Percentiles rank a stretch among this genome's conserved stretches.
Evolutionary conservation across 2,888 invertebrate species (phyloP).

Genomic region (Trachelus tabidus): DNA sequence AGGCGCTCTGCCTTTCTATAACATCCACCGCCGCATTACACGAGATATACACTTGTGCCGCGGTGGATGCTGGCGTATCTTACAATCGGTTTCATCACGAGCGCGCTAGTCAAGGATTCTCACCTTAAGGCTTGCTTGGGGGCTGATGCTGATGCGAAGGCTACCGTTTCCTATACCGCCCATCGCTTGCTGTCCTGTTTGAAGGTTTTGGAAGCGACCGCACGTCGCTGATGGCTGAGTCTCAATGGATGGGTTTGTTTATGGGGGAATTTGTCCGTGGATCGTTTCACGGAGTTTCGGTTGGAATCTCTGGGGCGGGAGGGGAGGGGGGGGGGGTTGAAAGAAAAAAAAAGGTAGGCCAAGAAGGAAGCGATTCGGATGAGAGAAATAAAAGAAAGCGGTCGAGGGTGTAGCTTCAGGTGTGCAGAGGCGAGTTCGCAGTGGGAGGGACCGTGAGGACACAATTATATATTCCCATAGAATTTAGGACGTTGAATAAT

Average conservation of each 20-base stretch:
- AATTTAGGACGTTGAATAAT: conserved; percentile 60
- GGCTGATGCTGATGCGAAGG: neutral
- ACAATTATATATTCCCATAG: conserved; percentile 41
- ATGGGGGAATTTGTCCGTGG: neutral
- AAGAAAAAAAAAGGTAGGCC: neutral
- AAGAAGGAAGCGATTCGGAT: neutral
- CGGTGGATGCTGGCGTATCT: conserved; percentile 46
- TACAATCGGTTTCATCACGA: conserved; percentile 54
- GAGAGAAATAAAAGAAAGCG: neutral
- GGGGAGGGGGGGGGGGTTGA: neutral
- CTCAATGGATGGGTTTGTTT: neutral
- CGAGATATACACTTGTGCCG: conserved; percentile 51
- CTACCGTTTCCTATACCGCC: neutral
- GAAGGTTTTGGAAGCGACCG: conserved; percentile 15
- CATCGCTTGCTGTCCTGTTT: conserved; percentile 11
- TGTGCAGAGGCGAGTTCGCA: neutral
- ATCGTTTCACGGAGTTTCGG: neutral
- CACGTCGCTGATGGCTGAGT: conserved; percentile 22
- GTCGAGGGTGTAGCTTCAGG: conserved; percentile 1
- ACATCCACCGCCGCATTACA: conserved; percentile 40
- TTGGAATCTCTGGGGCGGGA: neutral
- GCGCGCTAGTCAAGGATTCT: conserved; percentile 22
- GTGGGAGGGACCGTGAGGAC: neutral
- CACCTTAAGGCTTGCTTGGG: conserved; percentile 3
- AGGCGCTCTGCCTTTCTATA: conserved; percentile 45